Percentiles rank a stretch among this genome's conserved stretches.
phyloP scores from a whole-genome alignment of 2,797 vertebrate species.

The Chaetodon trifasciatus region DNA sequence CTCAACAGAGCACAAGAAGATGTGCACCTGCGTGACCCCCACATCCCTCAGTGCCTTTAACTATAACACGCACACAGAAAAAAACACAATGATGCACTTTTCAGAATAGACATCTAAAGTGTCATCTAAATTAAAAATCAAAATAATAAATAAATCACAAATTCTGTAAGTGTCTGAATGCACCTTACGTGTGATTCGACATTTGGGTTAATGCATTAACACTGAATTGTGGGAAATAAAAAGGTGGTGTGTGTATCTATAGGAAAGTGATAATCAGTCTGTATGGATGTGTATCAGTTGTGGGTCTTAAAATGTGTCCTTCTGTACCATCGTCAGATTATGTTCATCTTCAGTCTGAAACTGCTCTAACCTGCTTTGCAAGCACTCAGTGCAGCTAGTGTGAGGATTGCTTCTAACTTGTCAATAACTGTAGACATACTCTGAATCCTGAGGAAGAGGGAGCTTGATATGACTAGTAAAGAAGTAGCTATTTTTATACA shows the following conservation, averaged over 20 bases:
- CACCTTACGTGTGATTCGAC: neutral
- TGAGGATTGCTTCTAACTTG: neutral
- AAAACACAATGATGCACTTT: neutral
- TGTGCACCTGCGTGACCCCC: constrained; percentile 39
- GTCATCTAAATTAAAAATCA: constrained; percentile 24
- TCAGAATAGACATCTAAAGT: no score
- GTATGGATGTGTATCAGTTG: neutral
- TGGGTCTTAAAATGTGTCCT: constrained; percentile 1
- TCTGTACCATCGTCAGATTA: neutral
- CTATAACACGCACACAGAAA: constrained; percentile 13
- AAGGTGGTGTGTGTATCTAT: neutral
- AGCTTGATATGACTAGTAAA: neutral
- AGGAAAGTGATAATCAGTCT: constrained; percentile 8
- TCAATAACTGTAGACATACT: neutral
- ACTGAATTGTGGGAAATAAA: neutral
- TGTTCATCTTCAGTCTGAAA: neutral
- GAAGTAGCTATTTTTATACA: neutral
- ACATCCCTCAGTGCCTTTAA: constrained; percentile 28
- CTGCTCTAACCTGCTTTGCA: neutral
- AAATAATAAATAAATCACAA: neutral
- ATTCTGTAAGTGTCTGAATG: neutral
- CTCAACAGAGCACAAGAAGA: constrained; percentile 5
- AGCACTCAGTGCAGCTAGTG: neutral
- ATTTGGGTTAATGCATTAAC: neutral
- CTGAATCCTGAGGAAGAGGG: neutral